These are phyloP conservation scores for Halyomorpha halys DNA, from an alignment of 1,140 invertebrate species.

Conservation along the genomic window DNA sequence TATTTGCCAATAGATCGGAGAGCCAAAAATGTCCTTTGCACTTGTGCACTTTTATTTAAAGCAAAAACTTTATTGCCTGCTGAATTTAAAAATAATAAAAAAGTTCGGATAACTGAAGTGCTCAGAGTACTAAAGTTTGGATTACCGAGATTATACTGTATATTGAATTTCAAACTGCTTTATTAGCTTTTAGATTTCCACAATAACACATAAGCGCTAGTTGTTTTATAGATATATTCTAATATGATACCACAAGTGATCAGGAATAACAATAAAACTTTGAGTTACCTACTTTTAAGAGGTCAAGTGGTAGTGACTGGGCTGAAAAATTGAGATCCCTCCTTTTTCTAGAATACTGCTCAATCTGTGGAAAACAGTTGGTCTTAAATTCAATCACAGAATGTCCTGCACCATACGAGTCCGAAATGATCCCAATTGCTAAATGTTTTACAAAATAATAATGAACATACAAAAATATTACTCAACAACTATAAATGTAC, in stretches of 20 bases:
- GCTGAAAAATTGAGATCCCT: slow-evolving; percentile 28
- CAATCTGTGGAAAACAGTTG: slow-evolving; percentile 34
- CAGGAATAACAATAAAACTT: neutral
- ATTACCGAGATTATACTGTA: too few relatives aligned
- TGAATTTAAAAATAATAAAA: too few relatives aligned
- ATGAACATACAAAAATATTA: neutral
- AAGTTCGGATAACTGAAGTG: too few relatives aligned
- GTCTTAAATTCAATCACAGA: slow-evolving; percentile 34
- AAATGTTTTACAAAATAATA: neutral
- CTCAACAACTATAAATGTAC: neutral
- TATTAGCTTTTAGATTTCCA: neutral
- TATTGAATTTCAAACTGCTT: neutral
- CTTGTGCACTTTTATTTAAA: too few relatives aligned
- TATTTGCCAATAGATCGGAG: too few relatives aligned
- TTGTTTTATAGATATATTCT: neutral
- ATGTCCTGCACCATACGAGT: slow-evolving; percentile 20
- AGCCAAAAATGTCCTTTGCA: too few relatives aligned
- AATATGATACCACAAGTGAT: neutral
- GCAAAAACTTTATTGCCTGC: too few relatives aligned
- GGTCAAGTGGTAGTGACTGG: neutral
- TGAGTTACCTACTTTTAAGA: neutral
- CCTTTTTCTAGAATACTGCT: slow-evolving; percentile 32
- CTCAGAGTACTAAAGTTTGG: too few relatives aligned
- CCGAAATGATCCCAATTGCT: slow-evolving; percentile 12
- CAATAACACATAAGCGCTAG: neutral